phyloP scores from a whole-genome alignment of 2,797 vertebrate genomes.

The Eospalax fontanierii region DNA sequence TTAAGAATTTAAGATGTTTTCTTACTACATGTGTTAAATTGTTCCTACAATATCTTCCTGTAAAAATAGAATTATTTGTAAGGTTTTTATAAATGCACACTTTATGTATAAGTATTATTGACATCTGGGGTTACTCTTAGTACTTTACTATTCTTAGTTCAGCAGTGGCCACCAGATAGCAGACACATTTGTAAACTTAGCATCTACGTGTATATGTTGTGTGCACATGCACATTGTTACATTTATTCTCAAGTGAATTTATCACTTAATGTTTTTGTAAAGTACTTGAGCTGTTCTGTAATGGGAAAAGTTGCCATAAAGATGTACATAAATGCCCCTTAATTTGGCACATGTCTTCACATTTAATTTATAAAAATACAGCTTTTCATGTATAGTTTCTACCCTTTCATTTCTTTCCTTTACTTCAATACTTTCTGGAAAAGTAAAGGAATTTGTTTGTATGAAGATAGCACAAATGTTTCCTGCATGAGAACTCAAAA shows the following conservation, averaged over 20 bases:
- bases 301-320: conserved; percentile 89
- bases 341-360: conserved; percentile 84
- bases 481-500: conserved; percentile 74
- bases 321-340: conserved; percentile 82
- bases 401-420: conserved; percentile 84
- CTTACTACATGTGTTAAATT: conserved; percentile 72
- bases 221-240: conserved; percentile 36
- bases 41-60: conserved; percentile 83
- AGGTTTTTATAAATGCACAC: conserved; percentile 78
- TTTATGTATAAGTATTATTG: conserved; percentile 77
- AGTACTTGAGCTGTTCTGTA: conserved; percentile 91
- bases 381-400: conserved; percentile 84
- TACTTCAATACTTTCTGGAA: conserved; percentile 76
- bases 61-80: conserved; percentile 78
- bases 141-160: conserved; percentile 87
- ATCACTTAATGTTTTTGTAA: conserved; percentile 85
- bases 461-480: conserved; percentile 70
- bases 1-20: conserved; percentile 74
- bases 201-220: conserved; percentile 61
- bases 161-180: conserved; percentile 68
- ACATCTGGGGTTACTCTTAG: conserved; percentile 74
- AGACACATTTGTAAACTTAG: conserved; percentile 77
- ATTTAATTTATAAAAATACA: conserved; percentile 86
- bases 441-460: conserved; percentile 52
- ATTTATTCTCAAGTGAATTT: conserved; percentile 85